phyloP scores from a whole-genome alignment of 1,140 invertebrate genomes.

The Brachionus plicatilis region DNA sequence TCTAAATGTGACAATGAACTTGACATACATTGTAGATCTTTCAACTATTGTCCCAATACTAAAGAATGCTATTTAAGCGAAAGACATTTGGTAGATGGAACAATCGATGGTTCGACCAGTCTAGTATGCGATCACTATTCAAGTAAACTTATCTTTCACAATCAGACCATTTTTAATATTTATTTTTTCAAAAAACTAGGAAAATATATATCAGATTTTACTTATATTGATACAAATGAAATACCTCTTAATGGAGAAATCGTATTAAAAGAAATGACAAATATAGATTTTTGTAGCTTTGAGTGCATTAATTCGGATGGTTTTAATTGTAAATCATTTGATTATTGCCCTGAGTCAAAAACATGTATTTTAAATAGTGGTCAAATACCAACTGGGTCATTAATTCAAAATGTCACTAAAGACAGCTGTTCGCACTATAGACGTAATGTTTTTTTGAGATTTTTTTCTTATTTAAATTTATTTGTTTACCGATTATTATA shows the following conservation, averaged over 20 bases:
- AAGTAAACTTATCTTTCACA: not conserved
- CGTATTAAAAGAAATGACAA: not conserved
- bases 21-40: constrained; percentile 29
- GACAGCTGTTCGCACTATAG: constrained; percentile 21
- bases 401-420: not conserved
- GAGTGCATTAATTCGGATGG: constrained; percentile 21
- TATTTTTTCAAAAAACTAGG: not conserved
- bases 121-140: constrained; percentile 17
- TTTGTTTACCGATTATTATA: not conserved
- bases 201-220: constrained; percentile 34
- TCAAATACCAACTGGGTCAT: not conserved
- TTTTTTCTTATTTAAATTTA: not conserved
- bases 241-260: not conserved
- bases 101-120: not conserved
- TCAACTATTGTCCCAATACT: constrained; percentile 21
- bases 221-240: not conserved
- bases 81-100: not conserved
- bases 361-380: constrained; percentile 31
- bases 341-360: constrained; percentile 27
- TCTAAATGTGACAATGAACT: constrained; percentile 32
- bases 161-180: too few relatives aligned
- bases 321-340: constrained; percentile 24
- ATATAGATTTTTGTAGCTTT: constrained; percentile 14
- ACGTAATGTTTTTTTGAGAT: not conserved
- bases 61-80: constrained; percentile 24